These are phyloP conservation scores for Varecia variegata DNA, from an alignment of 2,797 vertebrate species.

Conservation along the genomic window DNA sequence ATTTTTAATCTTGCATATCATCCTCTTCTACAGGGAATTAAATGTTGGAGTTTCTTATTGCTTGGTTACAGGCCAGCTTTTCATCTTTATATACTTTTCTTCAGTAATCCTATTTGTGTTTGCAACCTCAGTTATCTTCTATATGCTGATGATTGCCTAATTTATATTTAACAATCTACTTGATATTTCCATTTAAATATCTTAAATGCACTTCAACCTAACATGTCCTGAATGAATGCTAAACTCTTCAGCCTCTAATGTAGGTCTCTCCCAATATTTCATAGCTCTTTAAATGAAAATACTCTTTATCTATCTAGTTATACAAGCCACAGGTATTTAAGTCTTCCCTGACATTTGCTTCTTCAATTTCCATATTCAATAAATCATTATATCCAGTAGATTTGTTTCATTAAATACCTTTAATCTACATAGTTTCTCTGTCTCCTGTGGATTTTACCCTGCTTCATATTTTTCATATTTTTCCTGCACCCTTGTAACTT, in stretches of 20 bases:
- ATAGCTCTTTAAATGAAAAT: not conserved
- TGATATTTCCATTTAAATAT: not conserved
- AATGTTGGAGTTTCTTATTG: not conserved
- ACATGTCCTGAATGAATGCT: not conserved
- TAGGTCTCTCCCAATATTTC: not conserved
- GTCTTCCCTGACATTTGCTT: not conserved
- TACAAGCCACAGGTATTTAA: not conserved
- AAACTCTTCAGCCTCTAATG: not conserved
- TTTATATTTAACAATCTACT: not conserved
- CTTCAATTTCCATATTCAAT: not conserved
- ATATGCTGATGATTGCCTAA: not conserved
- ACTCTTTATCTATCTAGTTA: not conserved
- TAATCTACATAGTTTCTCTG: not conserved
- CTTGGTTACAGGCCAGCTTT: not conserved
- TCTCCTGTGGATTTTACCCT: not conserved
- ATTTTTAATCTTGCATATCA: not conserved
- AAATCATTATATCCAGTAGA: not conserved
- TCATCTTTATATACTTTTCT: not conserved
- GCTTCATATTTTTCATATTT: not conserved
- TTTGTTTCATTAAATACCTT: not conserved
- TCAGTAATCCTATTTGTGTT: not conserved
- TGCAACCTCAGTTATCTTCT: not conserved
- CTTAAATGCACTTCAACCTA: not conserved
- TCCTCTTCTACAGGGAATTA: not conserved
- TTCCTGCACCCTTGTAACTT: not conserved